Evolutionary conservation across 2,797 vertebrate species (phyloP), one percentile per base, ranked within the genome.

Genomic region (Denticeps clupeoides): DNA sequence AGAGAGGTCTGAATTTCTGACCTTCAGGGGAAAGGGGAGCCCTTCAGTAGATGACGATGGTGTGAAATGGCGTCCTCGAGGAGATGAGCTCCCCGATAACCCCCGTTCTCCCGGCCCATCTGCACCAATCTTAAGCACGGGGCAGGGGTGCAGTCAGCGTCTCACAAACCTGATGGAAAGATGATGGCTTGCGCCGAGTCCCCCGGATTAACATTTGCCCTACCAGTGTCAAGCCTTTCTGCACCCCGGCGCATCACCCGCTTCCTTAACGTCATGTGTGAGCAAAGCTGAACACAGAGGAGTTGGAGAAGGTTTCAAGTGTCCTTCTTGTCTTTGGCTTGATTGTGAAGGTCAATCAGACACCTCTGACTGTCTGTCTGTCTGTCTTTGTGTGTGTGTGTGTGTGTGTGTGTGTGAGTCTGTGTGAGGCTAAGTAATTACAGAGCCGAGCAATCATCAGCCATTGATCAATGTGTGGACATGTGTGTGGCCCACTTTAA

Each of bases 81-180:
- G 78, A 79, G 75, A 80, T 68, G 65, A 69, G 71, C 78, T 65
- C 78, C 78, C 77, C 78, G 74, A 77, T 80, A 82, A 82, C 78
- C 77, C 79, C 79, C 69, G 78, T 82, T 77, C 69, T 65, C 71
- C 72, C 75, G 70, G 82, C 81, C 80, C 79, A 82, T 83, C 81
- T 84, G 79, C 74, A n/a, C 84, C 76, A 83, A 75, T 82, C 63
- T 75, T 79, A 82, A 85, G 68, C 80, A 80, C 82, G 73, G 72
- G 74, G 72, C 69, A 63, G 54, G 71, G 72, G 77, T 63, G 68
- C 67, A 72, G 63, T 70, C 41, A 56, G 66, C 64, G 68, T 70
- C 64, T 62, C 66, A 55, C 45, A 64, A 69, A 59, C 50, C 50
- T 57, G 48, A 65, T 64, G 53, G 54, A 41, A 24, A 37, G 22